Base-by-base conservation (phyloP, 2,797 vertebrate genomes). In the Fringilla coelebs region DNA sequence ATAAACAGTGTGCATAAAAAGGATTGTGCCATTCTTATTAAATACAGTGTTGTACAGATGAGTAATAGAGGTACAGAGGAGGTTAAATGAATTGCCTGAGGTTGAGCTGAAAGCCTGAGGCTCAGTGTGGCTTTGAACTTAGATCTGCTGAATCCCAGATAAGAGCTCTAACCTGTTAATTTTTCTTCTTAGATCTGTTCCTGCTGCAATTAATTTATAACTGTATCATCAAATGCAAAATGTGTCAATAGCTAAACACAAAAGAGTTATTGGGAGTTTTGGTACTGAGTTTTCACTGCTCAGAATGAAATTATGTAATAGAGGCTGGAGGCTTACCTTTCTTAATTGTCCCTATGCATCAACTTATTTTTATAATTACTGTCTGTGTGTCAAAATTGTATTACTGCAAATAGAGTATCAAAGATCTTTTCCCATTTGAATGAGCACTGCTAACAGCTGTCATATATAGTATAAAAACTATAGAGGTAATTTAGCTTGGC, bases 1-100 rank as follows among this genome's bases (percentile, higher is more conserved):
- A 63, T 55, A 63, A 85, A 67, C 48, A 19, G 29, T 40, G 52
- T 13, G 54, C 76, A 34, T 86, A 51, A 85, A 55, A 51, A 93
- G 28, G 31, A 26, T 71, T 51, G 29, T 78, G 73, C 60, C 17
- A 14, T 78, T 91, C 40, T 52, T 54, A 62, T 41, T 88, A 66
- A 78, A 75, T 65, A 32, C 11, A 34, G n/a, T 11, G 11, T 72
- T 68, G 43, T 83, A 75, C 73, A 88, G 76, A 86, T 89, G 80
- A 73, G 41, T 78, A 76, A 63, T 43, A 29, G 79, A 84, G 66
- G 58, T 62, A 45, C 40, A 78, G 32, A 16, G 66, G 55, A 92
- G 89, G 91, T 89, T 91, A 93, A 96, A 84, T 88, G 73, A 89
- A 75, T 96, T 90, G 89, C 76, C 62, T 8, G 29, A 76, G 73